A percentile compares a stretch with the other conserved stretches of the same genome.
Conservation (phyloP, 1,140 invertebrate genomes). For the Bombus waltoni region DNA sequence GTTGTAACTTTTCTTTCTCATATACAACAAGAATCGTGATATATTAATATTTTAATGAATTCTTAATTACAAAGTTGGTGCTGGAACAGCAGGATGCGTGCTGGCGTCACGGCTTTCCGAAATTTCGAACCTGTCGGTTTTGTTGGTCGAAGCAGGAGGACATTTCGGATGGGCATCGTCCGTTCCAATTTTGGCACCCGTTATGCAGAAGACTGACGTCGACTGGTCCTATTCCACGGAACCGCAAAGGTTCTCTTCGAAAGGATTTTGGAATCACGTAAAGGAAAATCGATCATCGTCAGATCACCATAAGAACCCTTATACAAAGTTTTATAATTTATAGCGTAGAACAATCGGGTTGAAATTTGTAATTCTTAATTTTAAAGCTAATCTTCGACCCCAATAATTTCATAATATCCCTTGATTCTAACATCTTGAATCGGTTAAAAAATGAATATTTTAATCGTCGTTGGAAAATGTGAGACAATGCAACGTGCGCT, state of each 20-base stretch:
- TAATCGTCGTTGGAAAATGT: background rate
- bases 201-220: slow-evolving; percentile 85
- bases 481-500: too few species aligned
- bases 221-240: slow-evolving; percentile 87
- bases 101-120: slow-evolving; percentile 87
- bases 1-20: background rate
- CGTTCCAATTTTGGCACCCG: slow-evolving; percentile 86
- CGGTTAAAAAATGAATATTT: background rate
- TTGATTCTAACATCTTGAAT: background rate
- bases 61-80: slow-evolving; percentile 85
- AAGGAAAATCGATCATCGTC: background rate
- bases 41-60: background rate
- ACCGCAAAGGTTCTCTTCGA: slow-evolving; percentile 86
- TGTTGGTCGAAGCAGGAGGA: slow-evolving; percentile 89
- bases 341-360: too few species aligned
- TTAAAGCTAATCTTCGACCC: too few species aligned
- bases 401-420: too few species aligned
- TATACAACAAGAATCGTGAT: background rate
- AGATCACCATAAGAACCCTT: background rate
- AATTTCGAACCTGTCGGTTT: slow-evolving; percentile 84
- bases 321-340: too few species aligned
- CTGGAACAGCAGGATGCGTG: slow-evolving; percentile 91
- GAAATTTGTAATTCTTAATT: too few species aligned
- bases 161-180: slow-evolving; percentile 85
- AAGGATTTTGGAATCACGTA: slow-evolving; percentile 85